These are phyloP conservation scores for Molossus alvarezi DNA, from an alignment of 2,797 vertebrate genomes.

Conservation along the genomic window DNA sequence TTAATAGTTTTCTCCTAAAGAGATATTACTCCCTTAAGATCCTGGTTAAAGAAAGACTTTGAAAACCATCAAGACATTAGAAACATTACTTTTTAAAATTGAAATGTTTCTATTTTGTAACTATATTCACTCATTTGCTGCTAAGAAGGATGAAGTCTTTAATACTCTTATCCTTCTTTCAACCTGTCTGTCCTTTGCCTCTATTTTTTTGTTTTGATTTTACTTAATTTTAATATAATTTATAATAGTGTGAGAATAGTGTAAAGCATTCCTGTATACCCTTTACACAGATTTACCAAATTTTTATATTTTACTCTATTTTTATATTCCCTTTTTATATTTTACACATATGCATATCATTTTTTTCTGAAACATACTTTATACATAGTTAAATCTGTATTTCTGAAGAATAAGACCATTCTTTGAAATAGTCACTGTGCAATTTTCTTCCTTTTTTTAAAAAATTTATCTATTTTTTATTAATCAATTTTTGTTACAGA, in stretches of 20 bases:
- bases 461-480: too few relatives aligned
- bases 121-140: constrained; percentile 18
- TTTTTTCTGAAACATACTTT: constrained; percentile 12
- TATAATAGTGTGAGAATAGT: constrained; percentile 20
- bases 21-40: constrained; percentile 16
- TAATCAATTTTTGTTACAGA: too few relatives aligned
- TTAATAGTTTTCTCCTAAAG: constrained; percentile 37
- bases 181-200: neutral
- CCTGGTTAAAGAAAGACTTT: constrained; percentile 34
- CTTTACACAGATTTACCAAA: neutral
- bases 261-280: neutral
- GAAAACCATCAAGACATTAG: neutral
- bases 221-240: constrained; percentile 62
- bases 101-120: constrained; percentile 30
- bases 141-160: neutral
- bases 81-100: constrained; percentile 1
- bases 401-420: constrained; percentile 35
- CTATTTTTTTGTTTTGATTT: constrained; percentile 32
- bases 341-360: neutral
- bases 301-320: constrained; percentile 20
- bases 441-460: neutral
- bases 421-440: neutral
- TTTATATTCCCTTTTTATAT: neutral
- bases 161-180: neutral
- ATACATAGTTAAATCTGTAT: neutral